Evolutionary conservation across 2,797 vertebrate species (phyloP).

Genomic region (Miichthys miiuy): DNA sequence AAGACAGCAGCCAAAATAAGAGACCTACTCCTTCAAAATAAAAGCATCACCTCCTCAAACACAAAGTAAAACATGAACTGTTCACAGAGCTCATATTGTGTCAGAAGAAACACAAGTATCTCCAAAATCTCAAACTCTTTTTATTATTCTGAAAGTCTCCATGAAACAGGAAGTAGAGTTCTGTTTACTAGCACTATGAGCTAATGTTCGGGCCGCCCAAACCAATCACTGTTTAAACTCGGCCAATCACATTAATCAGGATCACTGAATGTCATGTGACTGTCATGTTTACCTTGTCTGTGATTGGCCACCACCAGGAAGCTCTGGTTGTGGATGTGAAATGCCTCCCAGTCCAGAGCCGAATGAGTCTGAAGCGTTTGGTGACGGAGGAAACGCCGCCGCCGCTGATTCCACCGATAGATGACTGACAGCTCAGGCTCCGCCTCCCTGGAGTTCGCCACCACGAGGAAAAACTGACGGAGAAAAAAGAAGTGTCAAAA

Average conservation of each 20-base stretch:
- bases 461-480: constrained; percentile 89
- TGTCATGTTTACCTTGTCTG: constrained; percentile 86
- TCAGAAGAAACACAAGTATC: neutral
- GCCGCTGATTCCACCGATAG: constrained; percentile 88
- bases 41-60: neutral
- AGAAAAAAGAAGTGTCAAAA: neutral
- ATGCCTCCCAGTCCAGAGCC: constrained; percentile 94
- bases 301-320: constrained; percentile 94
- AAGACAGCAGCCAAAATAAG: neutral
- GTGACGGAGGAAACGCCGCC: constrained; percentile 83
- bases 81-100: neutral
- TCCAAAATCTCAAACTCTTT: too few species aligned
- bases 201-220: too few species aligned
- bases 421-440: constrained; percentile 89
- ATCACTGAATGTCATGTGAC: too few species aligned
- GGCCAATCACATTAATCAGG: too few species aligned
- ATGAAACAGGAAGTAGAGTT: too few species aligned
- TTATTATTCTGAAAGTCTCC: too few species aligned
- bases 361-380: constrained; percentile 89
- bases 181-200: too few species aligned
- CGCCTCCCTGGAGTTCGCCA: constrained; percentile 89
- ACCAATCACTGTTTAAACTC: too few species aligned
- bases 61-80: too few species aligned
- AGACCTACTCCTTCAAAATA: neutral
- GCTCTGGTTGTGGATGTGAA: constrained; percentile 87